These are phyloP conservation scores for Heliornis fulica DNA, from an alignment of 2,113 vertebrate species.

Conservation along the genomic window DNA sequence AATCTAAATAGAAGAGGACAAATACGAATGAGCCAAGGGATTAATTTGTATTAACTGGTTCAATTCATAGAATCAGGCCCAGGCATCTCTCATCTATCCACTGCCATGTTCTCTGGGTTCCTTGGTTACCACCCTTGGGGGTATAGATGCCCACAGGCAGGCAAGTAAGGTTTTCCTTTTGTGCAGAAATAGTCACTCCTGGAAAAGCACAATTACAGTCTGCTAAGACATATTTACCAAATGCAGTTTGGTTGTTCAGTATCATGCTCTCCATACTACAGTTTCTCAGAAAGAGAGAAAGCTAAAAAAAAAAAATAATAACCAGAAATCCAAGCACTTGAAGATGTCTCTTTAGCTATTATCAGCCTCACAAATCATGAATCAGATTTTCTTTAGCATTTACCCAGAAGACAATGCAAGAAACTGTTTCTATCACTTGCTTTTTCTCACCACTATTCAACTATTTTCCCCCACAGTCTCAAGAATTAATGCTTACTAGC, in stretches of 20 bases:
- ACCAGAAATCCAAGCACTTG: not conserved
- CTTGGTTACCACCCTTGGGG: not conserved
- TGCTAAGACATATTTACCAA: not conserved
- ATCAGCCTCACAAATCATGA: not conserved
- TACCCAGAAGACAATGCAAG: not conserved
- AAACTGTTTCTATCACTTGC: not conserved
- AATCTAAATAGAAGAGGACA: not conserved
- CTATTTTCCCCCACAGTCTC: rapidly evolving
- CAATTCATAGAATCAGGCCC: not conserved
- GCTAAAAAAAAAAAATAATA: not conserved
- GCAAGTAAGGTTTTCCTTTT: not conserved
- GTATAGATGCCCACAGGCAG: not conserved
- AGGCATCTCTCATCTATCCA: not conserved
- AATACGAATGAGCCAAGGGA: not conserved
- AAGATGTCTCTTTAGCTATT: not conserved
- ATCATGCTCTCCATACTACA: too few species aligned
- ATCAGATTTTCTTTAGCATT: not conserved
- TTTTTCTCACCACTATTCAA: not conserved
- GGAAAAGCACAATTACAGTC: not conserved
- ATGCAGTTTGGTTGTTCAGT: not conserved
- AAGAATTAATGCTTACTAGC: not conserved
- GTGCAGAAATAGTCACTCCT: not conserved
- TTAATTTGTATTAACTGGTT: not conserved
- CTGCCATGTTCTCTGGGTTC: not conserved
- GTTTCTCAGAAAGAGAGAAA: not conserved